Percentiles rank a stretch among this genome's conserved stretches.
These are phyloP conservation scores for Drosophila pectinifera DNA, from an alignment of 1,140 invertebrate genomes.

Conservation along the genomic window DNA sequence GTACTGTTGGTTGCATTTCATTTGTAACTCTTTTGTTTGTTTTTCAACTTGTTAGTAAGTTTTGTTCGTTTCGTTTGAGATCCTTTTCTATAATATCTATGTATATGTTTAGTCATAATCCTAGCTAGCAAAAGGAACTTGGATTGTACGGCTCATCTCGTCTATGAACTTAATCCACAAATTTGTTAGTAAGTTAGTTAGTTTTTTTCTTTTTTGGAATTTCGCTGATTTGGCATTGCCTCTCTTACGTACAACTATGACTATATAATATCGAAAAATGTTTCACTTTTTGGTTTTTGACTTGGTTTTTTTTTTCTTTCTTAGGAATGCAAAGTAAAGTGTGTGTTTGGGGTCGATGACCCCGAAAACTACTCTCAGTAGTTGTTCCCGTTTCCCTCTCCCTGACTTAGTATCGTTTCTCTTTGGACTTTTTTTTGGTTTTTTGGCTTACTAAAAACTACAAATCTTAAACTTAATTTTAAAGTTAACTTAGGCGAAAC, in stretches of 20 bases:
- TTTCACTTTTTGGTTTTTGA: constrained; percentile 38
- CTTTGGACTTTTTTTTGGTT: constrained; percentile 46
- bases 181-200: constrained; percentile 28
- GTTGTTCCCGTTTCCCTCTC: constrained; percentile 35
- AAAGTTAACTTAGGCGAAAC: constrained; percentile 48
- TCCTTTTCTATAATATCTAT: constrained; percentile 48
- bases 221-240: constrained; percentile 66
- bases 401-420: constrained; percentile 73
- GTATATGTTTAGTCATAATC: constrained; percentile 30
- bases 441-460: constrained; percentile 48
- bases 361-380: constrained; percentile 74
- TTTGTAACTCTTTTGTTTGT: constrained; percentile 53
- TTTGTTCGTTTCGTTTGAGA: constrained; percentile 49
- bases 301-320: constrained; percentile 27
- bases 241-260: constrained; percentile 14
- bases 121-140: constrained; percentile 78
- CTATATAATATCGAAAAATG: constrained; percentile 58
- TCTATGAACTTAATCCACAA: constrained; percentile 62
- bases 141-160: constrained; percentile 57
- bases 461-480: constrained; percentile 36
- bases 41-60: constrained; percentile 14
- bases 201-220: constrained; percentile 31
- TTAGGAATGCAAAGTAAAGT: constrained; percentile 67
- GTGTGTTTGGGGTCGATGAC: constrained; percentile 13
- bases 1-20: constrained; percentile 79